phyloP scores from a whole-genome alignment of 2,888 invertebrate genomes.

The Parnassius glacialis region DNA sequence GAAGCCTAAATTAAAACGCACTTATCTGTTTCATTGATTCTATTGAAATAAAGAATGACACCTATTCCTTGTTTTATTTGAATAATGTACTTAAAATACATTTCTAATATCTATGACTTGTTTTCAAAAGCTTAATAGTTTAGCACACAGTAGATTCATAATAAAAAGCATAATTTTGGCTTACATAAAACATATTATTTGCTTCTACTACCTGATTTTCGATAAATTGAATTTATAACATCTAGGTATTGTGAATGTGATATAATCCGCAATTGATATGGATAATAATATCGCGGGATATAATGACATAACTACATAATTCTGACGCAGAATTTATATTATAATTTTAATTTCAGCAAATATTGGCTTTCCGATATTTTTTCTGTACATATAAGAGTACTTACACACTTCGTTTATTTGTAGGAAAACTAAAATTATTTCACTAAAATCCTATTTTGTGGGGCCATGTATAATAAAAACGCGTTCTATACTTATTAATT shows the following conservation, averaged over 20 bases:
- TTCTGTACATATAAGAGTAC: neutral
- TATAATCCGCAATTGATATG: constrained; percentile 10
- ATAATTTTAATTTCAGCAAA: neutral
- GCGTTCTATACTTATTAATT: constrained; percentile 20
- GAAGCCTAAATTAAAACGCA: constrained; percentile 2
- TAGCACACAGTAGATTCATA: constrained; percentile 10
- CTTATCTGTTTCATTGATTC: constrained; percentile 37
- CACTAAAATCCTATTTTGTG: constrained; percentile 6
- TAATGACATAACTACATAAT: constrained; percentile 1
- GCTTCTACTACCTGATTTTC: neutral
- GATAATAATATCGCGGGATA: neutral
- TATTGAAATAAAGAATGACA: constrained; percentile 34
- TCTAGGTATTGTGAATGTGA: constrained; percentile 10
- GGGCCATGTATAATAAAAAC: constrained; percentile 20
- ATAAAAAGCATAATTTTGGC: neutral
- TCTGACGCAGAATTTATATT: constrained; percentile 3
- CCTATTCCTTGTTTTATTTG: constrained; percentile 12
- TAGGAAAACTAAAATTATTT: constrained; percentile 1
- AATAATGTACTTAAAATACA: constrained; percentile 12
- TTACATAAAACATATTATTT: neutral
- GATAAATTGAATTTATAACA: constrained; percentile 13
- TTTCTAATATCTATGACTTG: neutral
- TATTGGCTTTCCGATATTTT: too few relatives aligned
- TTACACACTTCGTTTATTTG: constrained; percentile 2
- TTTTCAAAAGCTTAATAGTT: constrained; percentile 3